Evolutionary conservation across 2,113 vertebrate species (phyloP), one percentile per base, ranked within the genome.

Genomic region (Pseudopipra pipra): DNA sequence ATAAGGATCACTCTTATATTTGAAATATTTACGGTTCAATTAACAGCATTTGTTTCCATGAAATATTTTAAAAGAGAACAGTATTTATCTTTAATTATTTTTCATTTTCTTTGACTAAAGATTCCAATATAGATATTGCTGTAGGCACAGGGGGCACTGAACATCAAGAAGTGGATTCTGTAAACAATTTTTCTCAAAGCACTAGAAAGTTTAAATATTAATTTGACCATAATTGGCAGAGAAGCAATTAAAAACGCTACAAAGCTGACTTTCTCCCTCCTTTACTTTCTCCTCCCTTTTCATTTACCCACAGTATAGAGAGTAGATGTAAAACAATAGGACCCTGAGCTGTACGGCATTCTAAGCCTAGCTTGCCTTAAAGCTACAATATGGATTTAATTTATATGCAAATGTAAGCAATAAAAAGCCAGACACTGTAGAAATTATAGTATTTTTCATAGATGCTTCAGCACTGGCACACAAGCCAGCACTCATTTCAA

Each of bases 351-450:
- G 97, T 97, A 98, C 94, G 87, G 98, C 97, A 94, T 98, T 98
- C 98, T 98, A 98, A 98, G 98, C 98, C 98, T 86, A 98, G 98
- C 98, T 98, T 99, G 98, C 98, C 99, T 99, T 98, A 98, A 98
- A 99, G 99, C 99, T 98, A 99, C 98, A 99, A 99, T 99, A 99
- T 99, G 98, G 98, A 98, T 99, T 99, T 99, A 99, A 99, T 99
- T 99, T 99, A 99, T 99, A 99, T 99, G 99, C 99, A 99, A 99
- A 99, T 99, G 97, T 98, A 98, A 98, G 98, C 98, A 99, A 99
- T 99, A 99, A 98, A 98, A 99, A 99, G 98, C 97, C 98, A 98
- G 98, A 98, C 98, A 98, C 98, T 98, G 98, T 98, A 98, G 98
- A 99, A 99, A 99, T 99, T 98, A 98, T 96, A 96, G 98, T 97